Evolutionary conservation across 2,888 invertebrate species (phyloP), one percentile per base, ranked within the genome.

Genomic region (Branchellion lobata): DNA sequence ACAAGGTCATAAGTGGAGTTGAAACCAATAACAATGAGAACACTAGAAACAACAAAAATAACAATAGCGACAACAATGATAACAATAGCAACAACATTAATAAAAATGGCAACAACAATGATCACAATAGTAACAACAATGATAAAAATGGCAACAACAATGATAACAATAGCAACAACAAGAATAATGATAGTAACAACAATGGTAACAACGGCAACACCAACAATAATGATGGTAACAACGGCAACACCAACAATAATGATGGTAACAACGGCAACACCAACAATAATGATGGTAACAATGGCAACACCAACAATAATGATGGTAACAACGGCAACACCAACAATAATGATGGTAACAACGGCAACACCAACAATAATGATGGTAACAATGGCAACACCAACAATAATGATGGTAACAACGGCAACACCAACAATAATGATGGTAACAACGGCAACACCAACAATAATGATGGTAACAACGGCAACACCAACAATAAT

Each of bases 1-100:
- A 18, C 18, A 47, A 18, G 8, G 47, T 18, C 18, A 47, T 47
- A 47, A 47, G 18, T 18, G 47, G 18, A 14, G 8, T 47, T 18
- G 18, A 18, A 47, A 47, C 11, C 47, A 47, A 8, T 14, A 47
- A 47, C 18, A 47, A 47, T n/a, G n/a, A n/a, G n/a, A n/a, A n/a
- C n/a, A n/a, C n/a, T n/a, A 47, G 47, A 5, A 65, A n/a, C n/a
- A 65, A 65, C 5, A 65, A 65, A 5, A 65, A 65, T 24, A 65
- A 65, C 65, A 65, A 65, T 65, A 65, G 65, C 29, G n/a, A 65
- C 5, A 65, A 65, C n/a, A 8, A 65, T 18, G n/a, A 65, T 24
- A 65, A n/a, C 24, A 65, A 8, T 14, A 65, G n/a, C 29, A 27
- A 65, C 65, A 65, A 65, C 65, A 65, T 18, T 8, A 65, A 24